A percentile compares a stretch with the other conserved stretches of the same genome.
Conservation (phyloP, 2,797 vertebrate species). For the Epinephelus awoara region DNA sequence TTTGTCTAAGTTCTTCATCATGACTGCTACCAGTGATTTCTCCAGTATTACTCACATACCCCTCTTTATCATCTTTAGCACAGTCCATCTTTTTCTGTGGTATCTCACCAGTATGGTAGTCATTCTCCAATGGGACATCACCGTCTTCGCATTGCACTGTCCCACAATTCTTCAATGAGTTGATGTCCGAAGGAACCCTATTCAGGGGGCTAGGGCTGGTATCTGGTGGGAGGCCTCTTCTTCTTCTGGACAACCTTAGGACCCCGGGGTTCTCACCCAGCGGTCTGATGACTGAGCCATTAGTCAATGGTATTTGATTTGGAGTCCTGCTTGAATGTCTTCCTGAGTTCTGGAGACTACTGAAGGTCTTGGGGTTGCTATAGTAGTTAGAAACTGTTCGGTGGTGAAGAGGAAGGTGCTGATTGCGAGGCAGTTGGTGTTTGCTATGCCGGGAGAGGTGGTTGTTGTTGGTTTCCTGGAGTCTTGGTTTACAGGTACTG, state of each 20-base stretch:
- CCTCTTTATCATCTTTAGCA: conserved; percentile 4
- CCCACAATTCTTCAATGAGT: conserved; percentile 35
- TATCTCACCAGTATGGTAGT: conserved; percentile 10
- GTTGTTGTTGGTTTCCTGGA: conserved; percentile 49
- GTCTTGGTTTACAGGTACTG: conserved; percentile 41
- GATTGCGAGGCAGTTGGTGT: conserved; percentile 56
- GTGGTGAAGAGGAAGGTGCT: conserved; percentile 31
- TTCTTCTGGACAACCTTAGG: conserved; percentile 71
- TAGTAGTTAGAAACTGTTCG: conserved; percentile 36
- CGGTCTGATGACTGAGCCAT: conserved; percentile 28
- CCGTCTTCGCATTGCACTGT: conserved; percentile 22
- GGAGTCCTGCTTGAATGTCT: conserved; percentile 42
- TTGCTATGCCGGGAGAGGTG: conserved; percentile 46
- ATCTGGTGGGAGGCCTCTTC: conserved; percentile 78
- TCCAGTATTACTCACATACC: conserved; percentile 13
- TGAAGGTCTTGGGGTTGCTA: conserved; percentile 52
- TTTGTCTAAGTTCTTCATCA: not conserved
- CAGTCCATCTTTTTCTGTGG: not conserved
- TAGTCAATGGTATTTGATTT: conserved; percentile 23
- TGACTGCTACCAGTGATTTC: conserved; percentile 41
- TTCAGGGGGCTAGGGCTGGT: conserved; percentile 30
- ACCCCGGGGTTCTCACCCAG: conserved; percentile 35
- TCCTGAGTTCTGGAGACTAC: conserved; percentile 60
- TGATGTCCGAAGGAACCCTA: conserved; percentile 26
- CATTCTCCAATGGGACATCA: conserved; percentile 1